Conservation (phyloP, 1,140 invertebrate genomes). For the Drosophila ohnishii region DNA sequence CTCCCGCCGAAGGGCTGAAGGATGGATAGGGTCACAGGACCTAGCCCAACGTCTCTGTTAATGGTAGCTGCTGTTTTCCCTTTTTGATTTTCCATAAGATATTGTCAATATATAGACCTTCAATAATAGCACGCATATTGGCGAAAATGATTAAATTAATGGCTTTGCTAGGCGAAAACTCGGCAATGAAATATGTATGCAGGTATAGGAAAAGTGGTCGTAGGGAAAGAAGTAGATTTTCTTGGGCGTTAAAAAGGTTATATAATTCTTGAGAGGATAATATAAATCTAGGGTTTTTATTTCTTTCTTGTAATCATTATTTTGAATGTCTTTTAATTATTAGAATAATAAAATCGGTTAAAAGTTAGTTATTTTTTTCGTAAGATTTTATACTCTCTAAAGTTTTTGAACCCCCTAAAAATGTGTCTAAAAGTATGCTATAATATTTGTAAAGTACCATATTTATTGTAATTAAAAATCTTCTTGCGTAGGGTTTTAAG, state of each 20-base stretch:
- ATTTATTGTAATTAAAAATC: not conserved
- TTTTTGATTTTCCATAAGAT: constrained; percentile 45
- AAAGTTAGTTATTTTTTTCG: not conserved
- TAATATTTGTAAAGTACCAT: not conserved
- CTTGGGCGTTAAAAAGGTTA: constrained; percentile 12
- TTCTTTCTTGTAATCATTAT: not conserved
- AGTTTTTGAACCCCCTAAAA: not conserved
- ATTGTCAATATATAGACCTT: constrained; percentile 34
- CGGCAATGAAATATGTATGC: constrained; percentile 18
- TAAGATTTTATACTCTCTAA: not conserved
- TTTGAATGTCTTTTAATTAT: too few species aligned
- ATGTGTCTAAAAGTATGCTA: not conserved
- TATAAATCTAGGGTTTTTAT: not conserved
- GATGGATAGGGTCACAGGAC: constrained; percentile 33
- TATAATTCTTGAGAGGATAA: constrained; percentile 5
- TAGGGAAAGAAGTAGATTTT: not conserved
- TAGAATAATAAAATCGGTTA: fast-evolving
- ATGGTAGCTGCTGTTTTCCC: constrained; percentile 33
- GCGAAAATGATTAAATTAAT: constrained; percentile 47
- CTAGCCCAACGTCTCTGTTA: constrained; percentile 54
- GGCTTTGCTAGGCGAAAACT: constrained; percentile 25
- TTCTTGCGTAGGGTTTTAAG: not conserved
- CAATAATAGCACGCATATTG: constrained; percentile 59
- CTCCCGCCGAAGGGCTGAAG: constrained; percentile 19
- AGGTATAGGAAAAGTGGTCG: not conserved